phyloP scores from a whole-genome alignment of 92 coral and sea anemone species.

The Porites evermanni region DNA sequence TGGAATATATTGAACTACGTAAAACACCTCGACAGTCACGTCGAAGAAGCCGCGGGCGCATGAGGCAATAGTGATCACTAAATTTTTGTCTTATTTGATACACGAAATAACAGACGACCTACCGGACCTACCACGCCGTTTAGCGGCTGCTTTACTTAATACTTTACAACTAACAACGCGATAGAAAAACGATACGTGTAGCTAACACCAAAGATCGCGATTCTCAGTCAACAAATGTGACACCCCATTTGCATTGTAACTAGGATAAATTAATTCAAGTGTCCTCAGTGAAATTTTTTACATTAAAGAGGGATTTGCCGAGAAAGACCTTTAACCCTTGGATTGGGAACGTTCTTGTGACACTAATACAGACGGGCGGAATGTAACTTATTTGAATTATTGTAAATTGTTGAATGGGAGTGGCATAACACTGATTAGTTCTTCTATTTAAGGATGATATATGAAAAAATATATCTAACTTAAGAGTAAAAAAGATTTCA shows the following conservation, averaged over 20 bases:
- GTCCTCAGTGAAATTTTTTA: not conserved
- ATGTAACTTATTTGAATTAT: conserved; percentile 16
- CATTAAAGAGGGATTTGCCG: not conserved
- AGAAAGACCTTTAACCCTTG: not conserved
- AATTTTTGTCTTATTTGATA: no score
- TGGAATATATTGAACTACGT: not conserved
- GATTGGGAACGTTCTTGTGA: not conserved
- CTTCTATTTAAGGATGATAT: no score
- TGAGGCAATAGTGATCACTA: no score
- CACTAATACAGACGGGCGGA: not conserved
- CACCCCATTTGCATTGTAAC: not conserved
- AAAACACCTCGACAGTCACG: no score
- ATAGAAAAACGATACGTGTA: not conserved
- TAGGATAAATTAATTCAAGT: not conserved
- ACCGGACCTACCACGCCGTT: conserved; percentile 10
- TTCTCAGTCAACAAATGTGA: not conserved
- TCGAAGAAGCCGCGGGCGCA: no score
- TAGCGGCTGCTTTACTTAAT: not conserved
- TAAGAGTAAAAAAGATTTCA: no score
- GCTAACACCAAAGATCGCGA: not conserved
- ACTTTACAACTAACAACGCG: no score
- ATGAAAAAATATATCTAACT: no score
- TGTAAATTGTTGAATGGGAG: not conserved
- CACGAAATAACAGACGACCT: no score
- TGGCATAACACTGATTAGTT: not conserved